These are phyloP conservation scores for Heliocidaris tuberculata DNA, from an alignment of 35 echinoderm and acorn worm genomes.

Conservation along the genomic window DNA sequence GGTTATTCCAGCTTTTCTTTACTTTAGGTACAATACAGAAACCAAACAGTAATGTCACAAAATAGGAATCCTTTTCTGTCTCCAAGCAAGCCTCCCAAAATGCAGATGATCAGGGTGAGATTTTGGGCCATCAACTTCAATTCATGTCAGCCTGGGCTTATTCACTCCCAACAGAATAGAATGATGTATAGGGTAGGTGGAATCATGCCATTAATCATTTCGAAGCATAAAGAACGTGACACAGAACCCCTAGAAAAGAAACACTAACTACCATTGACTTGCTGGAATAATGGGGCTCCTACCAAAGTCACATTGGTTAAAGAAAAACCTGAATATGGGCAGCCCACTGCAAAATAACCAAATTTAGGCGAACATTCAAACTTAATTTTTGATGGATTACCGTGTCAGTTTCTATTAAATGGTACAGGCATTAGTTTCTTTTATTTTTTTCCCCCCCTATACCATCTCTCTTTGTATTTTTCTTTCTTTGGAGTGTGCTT, in stretches of 20 bases:
- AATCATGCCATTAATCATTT: not conserved
- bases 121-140: not conserved
- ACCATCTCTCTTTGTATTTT: conserved; percentile 12
- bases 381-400: conserved; percentile 33
- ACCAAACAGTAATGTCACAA: not conserved
- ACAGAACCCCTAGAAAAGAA: conserved; percentile 18
- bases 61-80: not conserved
- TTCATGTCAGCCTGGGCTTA: not conserved
- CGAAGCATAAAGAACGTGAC: not conserved
- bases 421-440: not conserved
- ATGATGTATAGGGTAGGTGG: not conserved
- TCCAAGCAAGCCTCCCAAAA: not conserved
- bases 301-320: conserved; percentile 34
- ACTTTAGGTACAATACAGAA: not conserved
- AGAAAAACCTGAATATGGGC: not conserved
- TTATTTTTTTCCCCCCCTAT: not conserved
- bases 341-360: conserved; percentile 18
- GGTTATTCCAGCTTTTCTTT: not conserved
- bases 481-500: not conserved
- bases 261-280: conserved; percentile 37
- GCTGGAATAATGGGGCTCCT: conserved; percentile 7
- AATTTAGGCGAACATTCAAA: conserved; percentile 27
- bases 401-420: not conserved
- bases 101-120: not conserved
- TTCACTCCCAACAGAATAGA: not conserved